Evolutionary conservation across 2,113 vertebrate genomes (phyloP).

Genomic region (Sylvicapra grimmia): DNA sequence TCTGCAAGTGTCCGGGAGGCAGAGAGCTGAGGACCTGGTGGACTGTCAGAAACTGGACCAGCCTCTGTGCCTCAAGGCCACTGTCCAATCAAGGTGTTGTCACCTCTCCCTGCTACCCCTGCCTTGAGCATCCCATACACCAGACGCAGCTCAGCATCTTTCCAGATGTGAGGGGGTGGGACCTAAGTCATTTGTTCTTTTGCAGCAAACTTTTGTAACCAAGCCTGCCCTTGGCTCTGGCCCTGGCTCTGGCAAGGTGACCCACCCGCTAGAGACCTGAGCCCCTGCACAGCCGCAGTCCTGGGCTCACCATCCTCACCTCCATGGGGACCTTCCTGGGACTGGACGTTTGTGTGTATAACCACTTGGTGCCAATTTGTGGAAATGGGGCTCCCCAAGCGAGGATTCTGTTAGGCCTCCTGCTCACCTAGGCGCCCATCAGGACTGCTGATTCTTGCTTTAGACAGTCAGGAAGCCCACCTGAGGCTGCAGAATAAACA

Average conservation of each 20-base stretch:
- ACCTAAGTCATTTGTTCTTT: neutral
- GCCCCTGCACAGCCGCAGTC: neutral
- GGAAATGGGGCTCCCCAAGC: neutral
- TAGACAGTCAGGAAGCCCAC: neutral
- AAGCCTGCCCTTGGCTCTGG: neutral
- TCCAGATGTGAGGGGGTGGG: rapidly evolving
- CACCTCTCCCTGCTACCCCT: neutral
- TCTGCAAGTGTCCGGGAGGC: neutral
- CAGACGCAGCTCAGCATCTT: neutral
- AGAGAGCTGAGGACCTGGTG: too few relatives aligned
- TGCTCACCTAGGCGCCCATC: neutral
- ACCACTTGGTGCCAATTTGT: neutral
- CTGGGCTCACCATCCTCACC: rapidly evolving
- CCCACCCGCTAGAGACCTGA: neutral
- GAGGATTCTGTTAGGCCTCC: neutral
- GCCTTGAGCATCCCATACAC: neutral
- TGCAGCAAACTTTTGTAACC: neutral
- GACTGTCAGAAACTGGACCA: neutral
- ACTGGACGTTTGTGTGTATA: rapidly evolving
- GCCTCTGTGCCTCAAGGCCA: neutral
- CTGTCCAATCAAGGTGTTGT: neutral
- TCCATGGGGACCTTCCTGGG: neutral
- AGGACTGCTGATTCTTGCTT: neutral
- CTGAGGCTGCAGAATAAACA: neutral
- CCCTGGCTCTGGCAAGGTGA: neutral